Base-by-base conservation (phyloP, 2,797 vertebrate genomes). In the Tympanoctomys barrerae region DNA sequence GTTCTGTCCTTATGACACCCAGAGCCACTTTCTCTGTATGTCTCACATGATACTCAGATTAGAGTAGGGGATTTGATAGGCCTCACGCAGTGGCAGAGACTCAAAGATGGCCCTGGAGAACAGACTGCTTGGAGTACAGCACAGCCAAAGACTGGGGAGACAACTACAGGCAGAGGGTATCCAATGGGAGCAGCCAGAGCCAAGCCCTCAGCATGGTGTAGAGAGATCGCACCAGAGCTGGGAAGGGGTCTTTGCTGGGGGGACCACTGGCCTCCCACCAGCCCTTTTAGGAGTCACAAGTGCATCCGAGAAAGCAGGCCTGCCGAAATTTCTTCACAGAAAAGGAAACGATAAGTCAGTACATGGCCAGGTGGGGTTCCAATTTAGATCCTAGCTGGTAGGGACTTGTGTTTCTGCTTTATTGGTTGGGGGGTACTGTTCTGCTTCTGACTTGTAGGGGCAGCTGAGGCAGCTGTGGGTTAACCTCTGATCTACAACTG, bases 401-500 rank as follows among this genome's bases (percentile, higher is more conserved):
- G 66, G 66, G n/a, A n/a, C 16, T 36, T 36, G 66, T 19, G 66
- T 19, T 36, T 70, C 33, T 39, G 68, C 68, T 71, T 71, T 71
- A 3, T n/a, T 22, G n/a, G 19, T 3, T 16, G 8, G 8, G 9
- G 18, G 68, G 9, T 71, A 22, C 22, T 95, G 68, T 52, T 46
- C 71, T 42, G 9, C 21, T 82, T 75, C 49, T 39, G 2, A 80
- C 49, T 73, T 89, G 36, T 19, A n/a, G 14, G 57, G 79, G 79
- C 88, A 90, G 28, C 22, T n/a, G 73, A 78, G 66, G 77, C 70
- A 90, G 9, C 66, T 84, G 62, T 94, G 57, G 5, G 16, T 61
- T 28, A 84, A 52, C 22, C 26, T 81, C 73, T 71, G 83, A 77
- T 26, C 26, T 62, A 18, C 54, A 64, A 33, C 12, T 70, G 13